Base-by-base conservation (phyloP, 2,113 vertebrate species). In the Mugil cephalus region DNA sequence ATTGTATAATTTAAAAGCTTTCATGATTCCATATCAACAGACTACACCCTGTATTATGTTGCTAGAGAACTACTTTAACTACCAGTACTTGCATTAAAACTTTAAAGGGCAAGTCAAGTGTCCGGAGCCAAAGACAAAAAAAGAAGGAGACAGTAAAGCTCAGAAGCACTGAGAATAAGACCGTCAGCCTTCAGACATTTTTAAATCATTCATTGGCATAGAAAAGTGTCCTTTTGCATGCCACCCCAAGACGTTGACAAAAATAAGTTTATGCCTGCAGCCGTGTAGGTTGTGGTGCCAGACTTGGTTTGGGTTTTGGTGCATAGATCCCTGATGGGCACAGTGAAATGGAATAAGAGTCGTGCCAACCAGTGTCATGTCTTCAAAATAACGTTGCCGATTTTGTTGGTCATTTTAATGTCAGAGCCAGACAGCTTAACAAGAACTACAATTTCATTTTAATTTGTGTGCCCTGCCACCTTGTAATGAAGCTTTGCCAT, bases 361-460 rank as follows among this genome's bases (percentile, higher is more conserved):
- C 64, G 40, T 54, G 21, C 42, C 35, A 53, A 46, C 19, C 53
- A 51, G 47, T 24, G 5, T 62, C 35, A 69, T 54, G 52, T 53
- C 50, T 21, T 48, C 50, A 68, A n/a, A 58, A 62, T 56, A 58
- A 66, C 72, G 56, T 66, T 60, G 30, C 19, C 36, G 40, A 68
- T 75, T 72, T 7, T 72, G n/a, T 54, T 69, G 73, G 66, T 65
- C 79, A 79, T 78, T 80, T 74, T 79, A 67, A 71, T 83, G 69
- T 74, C 51, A 35, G 9, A 56, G 77, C 53, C 56, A 80, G 73
- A 76, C 79, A 75, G 21, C 12, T 14, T 52, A 59, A 79, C 39
- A 21, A 76, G 81, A 19, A 53, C 68, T 74, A 43, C 77, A 69
- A 56, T 84, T 87, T 82, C 4, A 54, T 77, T 80, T 74, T 52